A percentile compares a stretch with the other conserved stretches of the same genome.
These are phyloP conservation scores for Campylomormyrus numenius DNA, from an alignment of 2,113 vertebrate species.

Conservation along the genomic window DNA sequence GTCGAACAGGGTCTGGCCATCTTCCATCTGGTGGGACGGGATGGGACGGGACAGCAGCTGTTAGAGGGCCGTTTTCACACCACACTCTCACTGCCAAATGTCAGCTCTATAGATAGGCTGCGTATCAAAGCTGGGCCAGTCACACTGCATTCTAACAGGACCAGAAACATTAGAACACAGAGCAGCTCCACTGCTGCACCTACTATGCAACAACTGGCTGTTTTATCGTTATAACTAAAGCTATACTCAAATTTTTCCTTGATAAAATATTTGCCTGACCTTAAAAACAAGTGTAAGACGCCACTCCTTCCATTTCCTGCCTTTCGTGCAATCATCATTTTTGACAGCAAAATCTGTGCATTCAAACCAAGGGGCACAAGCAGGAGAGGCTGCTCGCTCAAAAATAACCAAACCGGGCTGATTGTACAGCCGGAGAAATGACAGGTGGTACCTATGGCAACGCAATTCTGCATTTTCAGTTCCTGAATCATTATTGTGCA, in stretches of 20 bases:
- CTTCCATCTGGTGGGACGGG: conserved; percentile 61
- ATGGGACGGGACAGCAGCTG: not conserved
- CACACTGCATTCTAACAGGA: not conserved
- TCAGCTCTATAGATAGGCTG: not conserved
- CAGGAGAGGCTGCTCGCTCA: not conserved
- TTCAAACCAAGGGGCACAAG: not conserved
- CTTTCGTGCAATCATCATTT: not conserved
- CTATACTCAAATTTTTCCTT: not conserved
- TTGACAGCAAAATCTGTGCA: not conserved
- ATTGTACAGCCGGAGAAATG: not conserved
- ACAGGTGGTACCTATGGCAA: not conserved
- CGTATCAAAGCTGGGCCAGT: not conserved
- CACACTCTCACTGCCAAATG: not conserved
- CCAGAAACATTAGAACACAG: not conserved
- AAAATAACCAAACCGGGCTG: not conserved
- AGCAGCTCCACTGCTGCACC: not conserved
- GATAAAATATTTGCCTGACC: not conserved
- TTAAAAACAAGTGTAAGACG: not conserved
- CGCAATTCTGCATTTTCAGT: not conserved
- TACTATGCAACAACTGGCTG: not conserved
- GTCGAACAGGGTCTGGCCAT: conserved; percentile 77
- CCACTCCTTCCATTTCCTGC: not conserved
- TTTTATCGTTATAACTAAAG: not conserved
- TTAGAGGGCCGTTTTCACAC: not conserved
- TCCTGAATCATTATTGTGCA: not conserved